Base-by-base conservation (phyloP, 2,888 invertebrate genomes). In the Anthophora plumipes region DNA sequence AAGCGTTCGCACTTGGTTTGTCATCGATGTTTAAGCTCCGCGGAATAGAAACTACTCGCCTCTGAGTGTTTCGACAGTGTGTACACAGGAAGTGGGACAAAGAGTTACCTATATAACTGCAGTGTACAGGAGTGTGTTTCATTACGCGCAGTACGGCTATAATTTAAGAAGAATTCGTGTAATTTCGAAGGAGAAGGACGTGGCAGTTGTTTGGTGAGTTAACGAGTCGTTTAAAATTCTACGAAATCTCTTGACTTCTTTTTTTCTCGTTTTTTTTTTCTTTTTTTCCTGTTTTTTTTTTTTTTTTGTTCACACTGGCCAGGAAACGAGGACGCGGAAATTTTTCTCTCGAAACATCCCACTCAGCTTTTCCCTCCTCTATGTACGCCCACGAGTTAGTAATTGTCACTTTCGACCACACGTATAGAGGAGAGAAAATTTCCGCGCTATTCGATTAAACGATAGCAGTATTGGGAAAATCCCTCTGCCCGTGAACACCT, bases 151-250 rank as follows among this genome's bases (percentile, higher is more conserved):
- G 57, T 37, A 57, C 41, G 55, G 46, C 31, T 31, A 69, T 57
- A 48, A 76, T 71, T 71, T 41, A 22, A 59, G 48, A 64, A 59
- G 31, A 37, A 76, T 64, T 20, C 64, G 25, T 25, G 59, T 48
- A 59, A 66, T 70, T 79, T 55, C 31, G 14, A 3, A 1, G 48
- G 22, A 50, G 69, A 22, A 59, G 61, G n/a, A 48, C 57, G 41
- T 14, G 57, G 1, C 2, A 4, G 17, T 12, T 69, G 69, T 69
- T 79, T 64, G 77, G 78, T 77, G 77, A 77, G 77, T 77, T 66
- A 79, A 77, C 78, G 69, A 52, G 48, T 54, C 64, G 59, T 64
- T 77, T 54, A 59, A 77, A 64, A 77, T 70, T 63, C 68, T 8
- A 22, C 63, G 63, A 57, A 69, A 52, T 78, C 52, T 57, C 37